A percentile compares a stretch with the other conserved stretches of the same genome.
These are phyloP conservation scores for Myrmecophaga tridactyla DNA, from an alignment of 2,113 vertebrate genomes.

Conservation along the genomic window DNA sequence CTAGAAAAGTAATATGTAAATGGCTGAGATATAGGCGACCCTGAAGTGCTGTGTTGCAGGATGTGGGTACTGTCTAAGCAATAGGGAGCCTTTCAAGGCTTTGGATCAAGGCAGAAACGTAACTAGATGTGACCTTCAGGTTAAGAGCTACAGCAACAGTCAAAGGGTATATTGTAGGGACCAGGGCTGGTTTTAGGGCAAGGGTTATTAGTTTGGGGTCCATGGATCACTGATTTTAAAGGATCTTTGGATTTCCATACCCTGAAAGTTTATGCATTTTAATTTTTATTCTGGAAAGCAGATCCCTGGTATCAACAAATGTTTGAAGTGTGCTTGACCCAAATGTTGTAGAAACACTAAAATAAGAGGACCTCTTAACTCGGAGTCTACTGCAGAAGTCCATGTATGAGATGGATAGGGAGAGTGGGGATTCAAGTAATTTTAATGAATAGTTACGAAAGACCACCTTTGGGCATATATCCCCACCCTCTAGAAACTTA, in stretches of 20 bases:
- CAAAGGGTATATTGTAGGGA: background rate
- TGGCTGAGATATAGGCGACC: background rate
- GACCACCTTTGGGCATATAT: background rate
- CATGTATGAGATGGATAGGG: background rate
- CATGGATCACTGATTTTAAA: background rate
- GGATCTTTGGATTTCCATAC: background rate
- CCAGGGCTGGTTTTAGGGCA: background rate
- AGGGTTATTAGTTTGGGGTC: background rate
- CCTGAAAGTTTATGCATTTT: background rate
- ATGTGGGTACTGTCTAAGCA: background rate
- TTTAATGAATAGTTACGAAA: background rate
- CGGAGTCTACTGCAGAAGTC: background rate
- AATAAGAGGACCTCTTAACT: background rate
- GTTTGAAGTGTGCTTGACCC: slow-evolving; percentile 9
- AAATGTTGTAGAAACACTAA: background rate
- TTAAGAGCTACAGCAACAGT: background rate
- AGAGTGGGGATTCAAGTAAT: background rate
- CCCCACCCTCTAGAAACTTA: background rate
- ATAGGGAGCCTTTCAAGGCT: background rate
- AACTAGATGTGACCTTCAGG: background rate
- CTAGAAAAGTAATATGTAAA: background rate
- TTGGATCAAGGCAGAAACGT: background rate
- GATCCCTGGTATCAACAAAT: background rate
- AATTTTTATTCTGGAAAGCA: background rate
- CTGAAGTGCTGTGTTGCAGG: background rate